phyloP scores from a whole-genome alignment of 2,888 invertebrate species.

The Himalopsyche kuldschensis region DNA sequence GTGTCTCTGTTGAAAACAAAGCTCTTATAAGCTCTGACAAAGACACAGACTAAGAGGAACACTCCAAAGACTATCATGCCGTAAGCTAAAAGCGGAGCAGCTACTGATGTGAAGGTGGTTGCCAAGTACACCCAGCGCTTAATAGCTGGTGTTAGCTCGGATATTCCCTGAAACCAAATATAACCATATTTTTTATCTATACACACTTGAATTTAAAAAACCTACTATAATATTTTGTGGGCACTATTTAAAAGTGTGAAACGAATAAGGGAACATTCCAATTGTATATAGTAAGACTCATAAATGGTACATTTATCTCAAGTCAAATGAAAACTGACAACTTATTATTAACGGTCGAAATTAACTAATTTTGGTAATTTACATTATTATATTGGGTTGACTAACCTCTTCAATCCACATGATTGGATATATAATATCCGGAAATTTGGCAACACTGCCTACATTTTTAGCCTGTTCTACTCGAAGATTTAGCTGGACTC shows the following conservation, averaged over 20 bases:
- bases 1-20: conserved; percentile 70
- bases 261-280: too few species aligned
- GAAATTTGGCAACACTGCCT: conserved; percentile 72
- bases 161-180: conserved; percentile 65
- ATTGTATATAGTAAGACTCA: too few species aligned
- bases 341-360: too few species aligned
- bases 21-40: conserved; percentile 75
- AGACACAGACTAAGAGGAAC: conserved; percentile 64
- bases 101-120: conserved; percentile 74
- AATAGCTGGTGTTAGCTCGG: conserved; percentile 77
- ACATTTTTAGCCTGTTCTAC: conserved; percentile 75
- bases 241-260: too few species aligned
- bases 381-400: background rate
- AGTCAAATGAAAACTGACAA: too few species aligned
- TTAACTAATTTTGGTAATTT: too few species aligned
- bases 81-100: conserved; percentile 71
- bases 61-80: conserved; percentile 72
- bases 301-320: too few species aligned
- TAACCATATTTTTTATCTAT: background rate
- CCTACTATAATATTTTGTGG: too few species aligned
- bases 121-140: conserved; percentile 79
- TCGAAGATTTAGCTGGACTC: conserved; percentile 80
- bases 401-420: conserved; percentile 87
- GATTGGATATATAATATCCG: conserved; percentile 79
- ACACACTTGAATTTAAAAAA: too few species aligned